phyloP scores from a whole-genome alignment of 2,113 vertebrate genomes.

The Arothron firmamentum region DNA sequence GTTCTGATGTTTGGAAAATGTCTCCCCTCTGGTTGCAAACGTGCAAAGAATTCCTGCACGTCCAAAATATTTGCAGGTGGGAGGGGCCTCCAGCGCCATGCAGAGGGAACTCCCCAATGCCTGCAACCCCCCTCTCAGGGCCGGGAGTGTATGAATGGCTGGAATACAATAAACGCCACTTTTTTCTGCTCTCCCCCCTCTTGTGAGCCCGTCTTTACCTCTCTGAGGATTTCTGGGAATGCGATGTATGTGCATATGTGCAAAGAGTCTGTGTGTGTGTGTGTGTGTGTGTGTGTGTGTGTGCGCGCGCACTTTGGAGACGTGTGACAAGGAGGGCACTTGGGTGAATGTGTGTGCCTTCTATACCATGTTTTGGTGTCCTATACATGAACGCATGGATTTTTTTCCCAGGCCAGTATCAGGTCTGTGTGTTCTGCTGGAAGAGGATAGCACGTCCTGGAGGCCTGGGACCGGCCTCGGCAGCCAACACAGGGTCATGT shows the following conservation, averaged over 20 bases:
- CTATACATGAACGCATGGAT: slow-evolving; percentile 28
- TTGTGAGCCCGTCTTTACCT: slow-evolving; percentile 52
- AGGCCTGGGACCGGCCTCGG: slow-evolving; percentile 85
- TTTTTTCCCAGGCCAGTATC: slow-evolving; percentile 48
- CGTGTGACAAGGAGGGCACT: slow-evolving; percentile 40
- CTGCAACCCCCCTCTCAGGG: slow-evolving; percentile 73
- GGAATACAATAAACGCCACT: slow-evolving; percentile 90
- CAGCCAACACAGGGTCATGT: slow-evolving; percentile 78
- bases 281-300: slow-evolving; percentile 26
- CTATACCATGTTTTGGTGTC: slow-evolving; percentile 32
- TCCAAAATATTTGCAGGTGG: slow-evolving; percentile 74
- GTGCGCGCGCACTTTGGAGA: slow-evolving; percentile 8
- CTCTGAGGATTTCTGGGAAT: slow-evolving; percentile 69
- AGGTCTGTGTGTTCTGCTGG: slow-evolving; percentile 61
- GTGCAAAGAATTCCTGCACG: slow-evolving; percentile 73
- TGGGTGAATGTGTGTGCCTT: slow-evolving; percentile 9
- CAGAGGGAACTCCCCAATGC: slow-evolving; percentile 77
- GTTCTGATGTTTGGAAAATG: slow-evolving; percentile 36
- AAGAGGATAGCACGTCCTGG: slow-evolving; percentile 82
- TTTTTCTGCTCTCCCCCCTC: slow-evolving; percentile 68
- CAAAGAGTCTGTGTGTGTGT: slow-evolving; percentile 26
- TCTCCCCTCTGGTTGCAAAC: slow-evolving; percentile 59
- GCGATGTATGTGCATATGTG: slow-evolving; percentile 38
- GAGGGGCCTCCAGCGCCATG: slow-evolving; percentile 70
- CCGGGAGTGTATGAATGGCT: slow-evolving; percentile 88